Percentiles rank a stretch among this genome's conserved stretches.
Evolutionary conservation across 2,888 invertebrate genomes (phyloP).

Genomic region (Endomychus coccineus): DNA sequence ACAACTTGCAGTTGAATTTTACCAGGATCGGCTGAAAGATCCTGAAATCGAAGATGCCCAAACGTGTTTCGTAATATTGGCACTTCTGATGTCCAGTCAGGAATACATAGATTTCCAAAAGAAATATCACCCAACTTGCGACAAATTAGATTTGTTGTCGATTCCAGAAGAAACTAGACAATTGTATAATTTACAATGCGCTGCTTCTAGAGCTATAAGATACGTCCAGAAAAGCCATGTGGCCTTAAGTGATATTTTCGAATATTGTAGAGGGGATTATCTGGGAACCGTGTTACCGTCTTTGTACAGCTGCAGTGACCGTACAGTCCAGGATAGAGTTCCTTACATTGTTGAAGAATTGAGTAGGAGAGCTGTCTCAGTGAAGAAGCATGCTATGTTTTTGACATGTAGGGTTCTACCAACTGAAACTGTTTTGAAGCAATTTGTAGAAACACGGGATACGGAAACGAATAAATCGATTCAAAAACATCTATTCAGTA

Average conservation of each 20-base stretch:
- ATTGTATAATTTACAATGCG: conserved; percentile 6
- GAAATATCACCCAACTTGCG: conserved; percentile 2
- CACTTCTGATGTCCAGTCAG: conserved; percentile 6
- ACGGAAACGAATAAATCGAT: conserved; percentile 8
- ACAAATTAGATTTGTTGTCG: background rate
- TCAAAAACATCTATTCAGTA: conserved; percentile 7
- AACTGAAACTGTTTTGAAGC: conserved; percentile 4
- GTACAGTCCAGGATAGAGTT: conserved; percentile 7
- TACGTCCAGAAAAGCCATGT: background rate
- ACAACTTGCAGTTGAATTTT: no score
- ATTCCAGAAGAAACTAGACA: conserved; percentile 1
- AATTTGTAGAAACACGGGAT: conserved; percentile 1
- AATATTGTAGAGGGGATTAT: conserved; percentile 9
- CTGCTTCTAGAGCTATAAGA: conserved; percentile 6
- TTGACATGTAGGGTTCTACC: conserved; percentile 8
- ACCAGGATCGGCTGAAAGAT: no score
- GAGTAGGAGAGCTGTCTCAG: conserved; percentile 6
- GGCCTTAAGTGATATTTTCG: conserved; percentile 6
- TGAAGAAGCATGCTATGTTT: conserved; percentile 11
- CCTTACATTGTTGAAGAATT: conserved; percentile 3
- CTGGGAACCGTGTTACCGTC: conserved; percentile 6
- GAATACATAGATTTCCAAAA: background rate
- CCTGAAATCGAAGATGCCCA: no score
- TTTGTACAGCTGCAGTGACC: conserved; percentile 7
- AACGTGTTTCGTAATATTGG: conserved; percentile 6